phyloP scores from a whole-genome alignment of 2,888 invertebrate species.

The Melanophora roralis region DNA sequence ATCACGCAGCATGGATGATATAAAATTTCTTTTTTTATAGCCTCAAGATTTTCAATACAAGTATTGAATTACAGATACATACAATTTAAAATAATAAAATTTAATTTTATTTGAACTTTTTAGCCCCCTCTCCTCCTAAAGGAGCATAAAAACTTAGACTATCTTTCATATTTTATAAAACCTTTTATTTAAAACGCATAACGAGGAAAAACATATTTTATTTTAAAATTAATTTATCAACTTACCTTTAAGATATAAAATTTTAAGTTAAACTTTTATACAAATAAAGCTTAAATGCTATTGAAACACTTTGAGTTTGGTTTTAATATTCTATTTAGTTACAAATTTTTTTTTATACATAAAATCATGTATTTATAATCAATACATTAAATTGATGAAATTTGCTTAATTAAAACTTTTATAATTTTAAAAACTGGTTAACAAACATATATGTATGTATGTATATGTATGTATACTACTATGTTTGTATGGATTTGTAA shows the following conservation, averaged over 20 bases:
- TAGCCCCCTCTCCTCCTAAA: not conserved
- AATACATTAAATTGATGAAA: too few relatives aligned
- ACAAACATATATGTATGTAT: too few relatives aligned
- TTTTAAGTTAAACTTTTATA: not conserved
- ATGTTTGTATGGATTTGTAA: not conserved
- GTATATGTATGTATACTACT: not conserved
- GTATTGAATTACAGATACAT: too few relatives aligned
- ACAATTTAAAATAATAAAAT: too few relatives aligned
- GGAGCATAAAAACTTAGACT: not conserved
- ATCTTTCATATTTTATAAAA: not conserved
- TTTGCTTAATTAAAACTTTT: not conserved
- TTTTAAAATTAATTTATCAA: not conserved
- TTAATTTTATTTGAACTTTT: constrained; percentile 1
- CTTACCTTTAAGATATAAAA: constrained; percentile 36
- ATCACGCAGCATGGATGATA: constrained; percentile 5
- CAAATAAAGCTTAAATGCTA: not conserved
- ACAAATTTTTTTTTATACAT: too few relatives aligned
- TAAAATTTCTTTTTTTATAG: constrained; percentile 37
- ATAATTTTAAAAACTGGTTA: not conserved
- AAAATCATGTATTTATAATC: too few relatives aligned
- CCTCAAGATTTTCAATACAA: too few relatives aligned
- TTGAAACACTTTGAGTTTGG: not conserved
- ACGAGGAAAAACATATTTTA: not conserved
- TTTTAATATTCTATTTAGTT: not conserved
- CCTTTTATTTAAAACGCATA: not conserved